Base-by-base conservation (phyloP, 2,797 vertebrate genomes). In the Syndactyla subalaris region DNA sequence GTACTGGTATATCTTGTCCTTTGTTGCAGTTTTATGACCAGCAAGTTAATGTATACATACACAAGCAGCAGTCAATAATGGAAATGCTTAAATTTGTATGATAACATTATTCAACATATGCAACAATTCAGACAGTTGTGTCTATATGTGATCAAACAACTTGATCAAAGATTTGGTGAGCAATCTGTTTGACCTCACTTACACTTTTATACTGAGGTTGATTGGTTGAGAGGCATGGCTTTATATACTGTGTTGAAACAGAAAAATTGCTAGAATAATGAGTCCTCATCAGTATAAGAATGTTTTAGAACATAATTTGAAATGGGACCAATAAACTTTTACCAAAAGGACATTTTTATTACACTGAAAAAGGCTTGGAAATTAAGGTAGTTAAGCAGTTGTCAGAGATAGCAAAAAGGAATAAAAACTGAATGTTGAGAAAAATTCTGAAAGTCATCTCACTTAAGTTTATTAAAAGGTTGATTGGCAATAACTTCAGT, bases 401-500 rank as follows among this genome's bases (percentile, higher is more conserved):
- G 46, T 93, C 80, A 59, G 54, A 94, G 68, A 46, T 20, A 92
- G 85, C 26, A 92, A 71, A 75, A 92, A 55, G 38, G 90, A 87
- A 76, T 85, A 89, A 80, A 96, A 96, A 57, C 62, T 54, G 88
- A 82, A 71, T 77, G 88, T 80, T 81, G 92, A 92, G 88, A 95
- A 93, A 81, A 96, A 85, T 80, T 86, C 86, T 96, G 92, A 85
- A 95, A 92, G 62, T 92, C 94, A 84, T 93, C 94, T 72, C 88
- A 92, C 74, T 85, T 97, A 92, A 96, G 92, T 86, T 93, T 96
- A 92, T 93, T 93, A 88, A 92, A 91, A 95, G 89, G 89, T 96
- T 96, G 96, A 97, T 97, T 97, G 96, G 96, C 94, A 96, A 97
- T 97, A 97, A 97, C 95, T 96, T 96, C 94, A 96, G 95, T 94